Percentiles rank a stretch among this genome's conserved stretches.
Evolutionary conservation across 1,140 invertebrate genomes (phyloP).

Genomic region (Drosophila tropicalis): DNA sequence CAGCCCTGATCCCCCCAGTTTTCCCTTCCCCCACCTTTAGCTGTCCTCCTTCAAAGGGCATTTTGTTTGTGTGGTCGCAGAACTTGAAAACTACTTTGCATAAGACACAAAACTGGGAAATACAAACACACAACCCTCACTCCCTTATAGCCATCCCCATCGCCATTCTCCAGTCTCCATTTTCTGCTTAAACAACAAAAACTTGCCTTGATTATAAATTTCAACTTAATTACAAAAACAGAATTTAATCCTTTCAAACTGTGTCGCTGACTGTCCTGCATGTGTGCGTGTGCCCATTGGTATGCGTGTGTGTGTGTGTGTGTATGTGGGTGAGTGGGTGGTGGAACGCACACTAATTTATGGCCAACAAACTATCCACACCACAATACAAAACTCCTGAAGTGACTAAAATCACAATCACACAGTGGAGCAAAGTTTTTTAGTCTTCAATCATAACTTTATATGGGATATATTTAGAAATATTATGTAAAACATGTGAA

Average conservation of each 20-base stretch:
- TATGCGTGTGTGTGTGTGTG: slow-evolving; percentile 6
- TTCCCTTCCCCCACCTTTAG: background rate
- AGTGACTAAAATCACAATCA: slow-evolving; percentile 24
- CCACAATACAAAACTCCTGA: slow-evolving; percentile 33
- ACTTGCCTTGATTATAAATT: slow-evolving; percentile 79
- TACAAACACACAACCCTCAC: slow-evolving; percentile 24
- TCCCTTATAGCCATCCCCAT: background rate
- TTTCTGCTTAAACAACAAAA: slow-evolving; percentile 38
- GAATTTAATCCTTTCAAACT: slow-evolving; percentile 78
- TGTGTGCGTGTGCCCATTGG: slow-evolving; percentile 20
- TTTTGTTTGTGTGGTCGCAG: slow-evolving; percentile 69
- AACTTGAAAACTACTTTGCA: slow-evolving; percentile 78
- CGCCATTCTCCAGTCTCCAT: slow-evolving; percentile 10
- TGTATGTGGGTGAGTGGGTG: slow-evolving; percentile 21
- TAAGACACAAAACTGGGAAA: slow-evolving; percentile 59
- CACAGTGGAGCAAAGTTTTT: slow-evolving; percentile 46
- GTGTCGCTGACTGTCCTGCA: slow-evolving; percentile 55
- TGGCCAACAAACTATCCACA: slow-evolving; percentile 72
- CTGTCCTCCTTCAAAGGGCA: slow-evolving; percentile 20
- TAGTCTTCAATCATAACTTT: background rate
- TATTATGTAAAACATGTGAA: too few relatives aligned
- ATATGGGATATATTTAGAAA: too few relatives aligned
- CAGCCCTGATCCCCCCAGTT: background rate
- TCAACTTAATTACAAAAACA: slow-evolving; percentile 82
- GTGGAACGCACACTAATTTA: slow-evolving; percentile 68